phyloP scores from a whole-genome alignment of 2,113 vertebrate species.

The Dissostichus mawsoni region DNA sequence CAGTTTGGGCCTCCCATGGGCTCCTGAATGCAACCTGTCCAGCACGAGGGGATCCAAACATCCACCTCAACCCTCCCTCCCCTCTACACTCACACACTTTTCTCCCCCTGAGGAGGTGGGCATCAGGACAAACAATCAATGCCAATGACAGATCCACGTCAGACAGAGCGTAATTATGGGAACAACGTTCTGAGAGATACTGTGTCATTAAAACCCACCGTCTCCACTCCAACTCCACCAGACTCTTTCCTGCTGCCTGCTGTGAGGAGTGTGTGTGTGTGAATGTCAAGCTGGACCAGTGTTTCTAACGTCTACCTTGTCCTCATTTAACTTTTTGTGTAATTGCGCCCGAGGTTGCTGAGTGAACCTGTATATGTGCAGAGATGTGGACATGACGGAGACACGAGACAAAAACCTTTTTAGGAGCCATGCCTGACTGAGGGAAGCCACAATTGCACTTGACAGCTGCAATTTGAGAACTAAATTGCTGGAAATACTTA shows the following conservation, averaged over 20 bases:
- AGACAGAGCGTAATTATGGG: constrained; percentile 78
- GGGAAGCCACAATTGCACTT: constrained; percentile 47
- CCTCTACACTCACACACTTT: constrained; percentile 37
- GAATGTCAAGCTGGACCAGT: constrained; percentile 40
- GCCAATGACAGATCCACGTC: constrained; percentile 84
- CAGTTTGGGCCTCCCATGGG: constrained; percentile 79
- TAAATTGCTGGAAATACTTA: constrained; percentile 69
- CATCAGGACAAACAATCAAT: constrained; percentile 79
- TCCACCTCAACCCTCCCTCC: constrained; percentile 26
- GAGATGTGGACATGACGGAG: constrained; percentile 59
- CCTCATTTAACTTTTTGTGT: constrained; percentile 57
- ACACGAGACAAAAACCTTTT: constrained; percentile 56
- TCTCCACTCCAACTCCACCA: constrained; percentile 66
- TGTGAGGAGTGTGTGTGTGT: constrained; percentile 14
- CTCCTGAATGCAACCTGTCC: constrained; percentile 78
- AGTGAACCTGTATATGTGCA: constrained; percentile 49
- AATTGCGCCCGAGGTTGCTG: constrained; percentile 49
- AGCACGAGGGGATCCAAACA: constrained; percentile 66
- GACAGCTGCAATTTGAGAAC: constrained; percentile 70
- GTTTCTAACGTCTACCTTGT: constrained; percentile 45
- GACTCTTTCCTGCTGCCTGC: constrained; percentile 57
- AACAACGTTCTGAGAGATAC: constrained; percentile 74
- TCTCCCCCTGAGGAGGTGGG: constrained; percentile 59
- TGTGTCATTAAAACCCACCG: constrained; percentile 79
- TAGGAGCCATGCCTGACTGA: constrained; percentile 40